A percentile compares a stretch with the other conserved stretches of the same genome.
Conservation (phyloP, 2,113 vertebrate species). For the Sminthopsis crassicaudata region DNA sequence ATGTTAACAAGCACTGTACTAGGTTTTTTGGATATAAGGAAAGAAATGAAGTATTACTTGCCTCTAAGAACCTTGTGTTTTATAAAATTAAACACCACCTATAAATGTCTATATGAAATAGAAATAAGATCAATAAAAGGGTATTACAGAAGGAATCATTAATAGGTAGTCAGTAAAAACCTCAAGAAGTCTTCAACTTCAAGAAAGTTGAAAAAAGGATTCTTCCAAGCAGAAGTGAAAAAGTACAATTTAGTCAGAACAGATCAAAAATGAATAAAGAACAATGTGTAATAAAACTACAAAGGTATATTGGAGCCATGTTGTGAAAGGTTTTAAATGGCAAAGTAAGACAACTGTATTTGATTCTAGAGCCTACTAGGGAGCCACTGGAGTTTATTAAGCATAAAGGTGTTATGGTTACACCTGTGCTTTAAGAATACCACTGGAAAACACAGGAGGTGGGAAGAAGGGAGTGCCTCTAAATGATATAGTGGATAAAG, state of each 20-base stretch:
- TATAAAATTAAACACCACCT: neutral
- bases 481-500: too few relatives aligned
- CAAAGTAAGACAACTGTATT: neutral
- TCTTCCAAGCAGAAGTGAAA: neutral
- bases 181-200: neutral
- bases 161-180: neutral
- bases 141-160: neutral
- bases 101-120: neutral
- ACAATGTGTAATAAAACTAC: neutral
- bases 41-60: neutral
- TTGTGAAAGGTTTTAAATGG: neutral
- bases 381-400: neutral
- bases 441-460: too few relatives aligned
- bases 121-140: neutral
- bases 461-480: too few relatives aligned
- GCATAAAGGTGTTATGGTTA: neutral
- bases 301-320: neutral
- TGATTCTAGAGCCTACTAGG: neutral
- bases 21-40: neutral
- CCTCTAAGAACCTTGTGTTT: neutral
- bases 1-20: neutral
- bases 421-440: neutral
- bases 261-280: neutral
- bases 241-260: neutral
- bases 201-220: neutral